Base-by-base conservation (phyloP, 2,113 vertebrate species). In the Chloropsis hardwickii region DNA sequence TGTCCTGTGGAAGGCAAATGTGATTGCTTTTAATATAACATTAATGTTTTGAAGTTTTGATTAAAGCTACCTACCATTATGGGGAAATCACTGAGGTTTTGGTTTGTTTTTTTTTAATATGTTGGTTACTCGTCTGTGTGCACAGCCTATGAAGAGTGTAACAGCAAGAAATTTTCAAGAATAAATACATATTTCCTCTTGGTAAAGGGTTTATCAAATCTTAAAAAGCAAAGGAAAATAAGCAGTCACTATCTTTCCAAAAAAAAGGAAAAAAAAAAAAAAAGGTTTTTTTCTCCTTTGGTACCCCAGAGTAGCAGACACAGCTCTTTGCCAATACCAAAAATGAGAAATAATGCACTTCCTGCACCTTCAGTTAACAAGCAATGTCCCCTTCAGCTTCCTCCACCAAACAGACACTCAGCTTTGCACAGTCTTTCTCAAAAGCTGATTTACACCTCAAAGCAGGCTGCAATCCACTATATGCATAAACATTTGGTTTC, bases 391-490 rank as follows among this genome's bases (percentile, higher is more conserved):
- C 65, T 86, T 74, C 33, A 71, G 47, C 35, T 57, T 62, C 33
- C 50, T 33, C 23, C 4, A 14, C 86, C 44, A 67, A 50, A 39
- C 1, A 86, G 56, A 44, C 47, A 56, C 14, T 57, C 33, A 12
- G 40, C 1, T 0, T 29, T 71, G 31, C 0, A 2, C 22, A 28
- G 45, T 18, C 69, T 37, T 40, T 73, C 81, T 80, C 66, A 57
- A 77, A 76, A 53, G 53, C 86, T 87, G 50, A 89, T 89, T 94
- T 95, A 81, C 74, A 86, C 64, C 92, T 80, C 86, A 92, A 92
- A 92, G 93, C 54, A 85, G 62, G 57, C 69, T 89, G 48, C 45
- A 69, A n/a, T 33, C 17, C 0, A 0, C 56, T 35, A 35, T 4
- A 24, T 35, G 45, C 81, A 84, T 13, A 86, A 76, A 54, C 42